Evolutionary conservation across 2,888 invertebrate genomes (phyloP), one percentile per base, ranked within the genome.

Genomic region (Cremastinae sp.): DNA sequence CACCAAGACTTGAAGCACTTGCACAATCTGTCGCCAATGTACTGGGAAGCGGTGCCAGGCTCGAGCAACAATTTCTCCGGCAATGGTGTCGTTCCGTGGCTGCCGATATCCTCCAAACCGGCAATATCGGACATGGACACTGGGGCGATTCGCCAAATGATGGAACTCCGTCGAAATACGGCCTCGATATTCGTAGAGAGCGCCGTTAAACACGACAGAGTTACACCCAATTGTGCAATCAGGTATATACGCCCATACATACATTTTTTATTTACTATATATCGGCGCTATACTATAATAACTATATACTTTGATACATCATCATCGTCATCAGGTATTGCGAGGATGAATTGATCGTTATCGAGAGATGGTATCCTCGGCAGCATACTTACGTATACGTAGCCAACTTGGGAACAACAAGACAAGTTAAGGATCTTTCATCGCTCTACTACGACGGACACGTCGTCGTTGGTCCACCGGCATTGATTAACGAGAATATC

Each of bases 311-410:
- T n/a, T 9, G 47, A 36, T n/a, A 28, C 34, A 10, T 58, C 22
- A 22, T 22, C 22, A 0, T 38, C 22, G 5, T 4, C 8, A 51
- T 22, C 22, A 90, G 94, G 74, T 92, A 93, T 84, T 92, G 92
- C 22, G 91, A 92, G 43, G 92, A 93, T 51, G 93, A 94, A 83
- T 85, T 92, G 69, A 91, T 96, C 53, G 90, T 96, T 1, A 92
- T 96, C 14, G 96, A 96, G 85, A 91, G 96, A 53, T 94, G 94
- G 92, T 96, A 94, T 88, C 96, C 96, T 0, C 92, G 96, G 12
- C 92, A 95, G 72, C 94, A 95, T 84, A 93, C 95, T 0, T 95
- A 94, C 85, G 94, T 95, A 0, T 93, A 95, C 74, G 92, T 96
- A 0, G 93, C 94, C 0, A 96, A 96, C 90, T 91, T 96, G 1